Evolutionary conservation across 2,888 invertebrate species (phyloP), one percentile per base, ranked within the genome.

Genomic region (Drosophila parthenogenetica): DNA sequence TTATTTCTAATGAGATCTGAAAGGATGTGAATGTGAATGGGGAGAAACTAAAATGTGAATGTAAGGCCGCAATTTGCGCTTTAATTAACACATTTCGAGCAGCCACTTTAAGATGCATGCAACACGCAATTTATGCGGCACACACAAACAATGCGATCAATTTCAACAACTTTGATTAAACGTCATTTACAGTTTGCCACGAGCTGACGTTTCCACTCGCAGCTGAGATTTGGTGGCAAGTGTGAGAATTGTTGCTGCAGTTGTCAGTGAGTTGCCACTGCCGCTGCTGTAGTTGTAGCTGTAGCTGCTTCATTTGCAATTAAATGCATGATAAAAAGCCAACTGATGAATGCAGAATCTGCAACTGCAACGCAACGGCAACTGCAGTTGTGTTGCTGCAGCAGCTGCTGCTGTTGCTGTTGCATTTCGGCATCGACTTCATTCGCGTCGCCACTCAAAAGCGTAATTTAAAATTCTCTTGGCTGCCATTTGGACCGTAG

Each of bases 81-180:
- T 83, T 79, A 86, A 83, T 83, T 76, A 83, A 83, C 68, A 79
- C 78, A 82, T 73, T 82, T 61, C 65, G 63, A 51, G 60, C 66
- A 25, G 50, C 13, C 60, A 79, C 79, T 86, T 84, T 77, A 86
- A 84, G 81, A 86, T 83, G 83, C 79, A 75, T 13, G 69, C 69
- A 69, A 67, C 73, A 71, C 51, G 68, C 81, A 80, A 79, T 80
- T 78, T 80, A 62, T 78, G 81, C 71, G 64, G 77, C 73, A 63
- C 73, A 63, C 73, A 63, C 75, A 70, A 76, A 87, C 86, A 86
- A 80, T 78, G 86, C 83, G 81, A 83, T 86, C 83, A 88, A 87
- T 86, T 86, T 87, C 87, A 87, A 86, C 78, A 85, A 79, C 80
- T 89, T 84, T 87, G 83, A 88, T 88, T 89, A 89, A 83, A 85